phyloP scores from a whole-genome alignment of 2,113 vertebrate species.

The Hemiscyllium ocellatum region DNA sequence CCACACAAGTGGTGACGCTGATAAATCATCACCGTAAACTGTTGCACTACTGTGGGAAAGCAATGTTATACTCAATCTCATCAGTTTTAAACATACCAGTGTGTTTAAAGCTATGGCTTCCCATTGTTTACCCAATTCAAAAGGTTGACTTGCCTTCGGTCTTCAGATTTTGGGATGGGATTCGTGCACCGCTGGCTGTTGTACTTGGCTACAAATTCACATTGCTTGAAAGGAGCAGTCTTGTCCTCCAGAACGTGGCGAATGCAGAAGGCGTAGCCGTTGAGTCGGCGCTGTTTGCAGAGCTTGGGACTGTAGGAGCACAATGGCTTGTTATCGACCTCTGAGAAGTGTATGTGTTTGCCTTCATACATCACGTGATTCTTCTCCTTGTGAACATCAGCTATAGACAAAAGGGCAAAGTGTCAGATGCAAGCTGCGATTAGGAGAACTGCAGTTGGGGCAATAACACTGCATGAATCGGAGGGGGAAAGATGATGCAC shows the following conservation, averaged over 20 bases:
- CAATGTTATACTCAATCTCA: not conserved
- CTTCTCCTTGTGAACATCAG: constrained; percentile 99
- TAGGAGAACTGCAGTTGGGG: not conserved
- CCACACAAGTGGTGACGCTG: no score
- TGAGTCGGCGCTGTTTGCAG: constrained; percentile 98
- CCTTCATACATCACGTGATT: constrained; percentile 99
- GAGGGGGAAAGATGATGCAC: no score
- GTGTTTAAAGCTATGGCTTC: not conserved
- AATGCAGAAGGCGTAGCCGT: constrained; percentile 99
- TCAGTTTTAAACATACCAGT: not conserved
- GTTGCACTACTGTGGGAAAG: not conserved
- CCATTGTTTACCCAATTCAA: not conserved
- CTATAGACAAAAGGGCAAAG: constrained; percentile 63
- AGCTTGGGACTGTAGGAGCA: constrained; percentile 99
- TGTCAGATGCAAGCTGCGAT: constrained; percentile 45
- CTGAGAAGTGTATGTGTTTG: constrained; percentile 99
- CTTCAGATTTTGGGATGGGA: constrained; percentile 96
- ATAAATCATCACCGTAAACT: no score
- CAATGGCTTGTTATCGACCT: constrained; percentile 99
- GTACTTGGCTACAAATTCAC: constrained; percentile 99
- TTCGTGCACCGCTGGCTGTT: constrained; percentile 99
- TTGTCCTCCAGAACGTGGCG: constrained; percentile 98
- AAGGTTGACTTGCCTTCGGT: constrained; percentile 76
- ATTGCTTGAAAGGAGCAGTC: constrained; percentile 99
- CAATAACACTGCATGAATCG: not conserved